Percentiles rank a stretch among this genome's conserved stretches.
phyloP scores from a whole-genome alignment of 2,888 invertebrate genomes.

The Chrysolina haemoptera region DNA sequence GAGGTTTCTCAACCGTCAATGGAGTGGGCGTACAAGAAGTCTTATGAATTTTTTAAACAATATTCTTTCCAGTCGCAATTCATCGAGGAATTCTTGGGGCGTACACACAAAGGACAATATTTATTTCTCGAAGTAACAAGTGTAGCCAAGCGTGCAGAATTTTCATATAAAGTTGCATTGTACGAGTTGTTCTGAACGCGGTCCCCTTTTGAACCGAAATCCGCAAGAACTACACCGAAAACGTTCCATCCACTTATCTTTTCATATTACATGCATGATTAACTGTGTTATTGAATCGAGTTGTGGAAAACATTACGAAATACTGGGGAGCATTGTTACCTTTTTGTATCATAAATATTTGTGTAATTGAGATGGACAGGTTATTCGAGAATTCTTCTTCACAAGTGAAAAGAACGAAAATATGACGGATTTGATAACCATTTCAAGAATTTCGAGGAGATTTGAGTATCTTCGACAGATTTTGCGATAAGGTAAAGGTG shows the following conservation, averaged over 20 bases:
- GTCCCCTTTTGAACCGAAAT: slow-evolving; percentile 63
- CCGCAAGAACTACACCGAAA: slow-evolving; percentile 62
- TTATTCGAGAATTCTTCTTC: slow-evolving; percentile 18
- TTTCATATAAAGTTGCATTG: slow-evolving; percentile 68
- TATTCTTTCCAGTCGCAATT: slow-evolving; percentile 54
- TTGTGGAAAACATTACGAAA: slow-evolving; percentile 60
- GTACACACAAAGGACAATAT: slow-evolving; percentile 64
- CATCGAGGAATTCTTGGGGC: slow-evolving; percentile 53
- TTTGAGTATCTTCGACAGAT: neutral
- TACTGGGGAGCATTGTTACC: slow-evolving; percentile 51
- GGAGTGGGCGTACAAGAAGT: slow-evolving; percentile 53
- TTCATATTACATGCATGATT: slow-evolving; percentile 65
- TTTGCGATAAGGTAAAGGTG: too few relatives aligned
- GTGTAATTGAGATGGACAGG: slow-evolving; percentile 33
- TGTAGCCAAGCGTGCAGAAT: slow-evolving; percentile 66
- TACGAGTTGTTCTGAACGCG: slow-evolving; percentile 62
- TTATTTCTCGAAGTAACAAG: slow-evolving; percentile 65
- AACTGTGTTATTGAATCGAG: slow-evolving; percentile 60
- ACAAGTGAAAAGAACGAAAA: slow-evolving; percentile 1
- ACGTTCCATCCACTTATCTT: slow-evolving; percentile 59
- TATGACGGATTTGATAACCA: slow-evolving; percentile 24
- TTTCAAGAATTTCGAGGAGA: neutral
- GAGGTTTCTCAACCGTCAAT: slow-evolving; percentile 44
- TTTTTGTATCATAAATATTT: slow-evolving; percentile 35
- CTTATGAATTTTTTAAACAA: slow-evolving; percentile 60